Base-by-base conservation (phyloP, 2,797 vertebrate species). In the Myotis findleyi region DNA sequence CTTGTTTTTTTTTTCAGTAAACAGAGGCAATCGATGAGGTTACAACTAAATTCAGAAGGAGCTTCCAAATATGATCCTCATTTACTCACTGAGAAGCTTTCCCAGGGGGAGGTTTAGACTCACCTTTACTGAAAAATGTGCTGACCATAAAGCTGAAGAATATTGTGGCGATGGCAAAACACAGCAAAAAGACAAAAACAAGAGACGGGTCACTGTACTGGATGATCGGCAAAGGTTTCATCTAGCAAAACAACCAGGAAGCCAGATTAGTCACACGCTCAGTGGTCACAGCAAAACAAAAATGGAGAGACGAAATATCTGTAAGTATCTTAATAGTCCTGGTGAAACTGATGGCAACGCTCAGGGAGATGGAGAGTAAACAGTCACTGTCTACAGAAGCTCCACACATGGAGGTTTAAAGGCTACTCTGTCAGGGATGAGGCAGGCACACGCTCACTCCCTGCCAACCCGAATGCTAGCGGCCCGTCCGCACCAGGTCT, bases 61-160 rank as follows among this genome's bases (percentile, higher is more conserved):
- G 9, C 20, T 64, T 82, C 47, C 69, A 53, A 79, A 91, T n/a
- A 73, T 11, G 72, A 44, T 33, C 0, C 44, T 81, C 82, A 25
- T 21, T 36, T 53, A 44, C 51, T 44, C 20, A 81, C 21, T 73
- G 27, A 72, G 41, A 53, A 44, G 51, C 33, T 75, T 79, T 73
- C 47, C 76, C 25, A 30, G 30, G 11, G 85, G 18, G n/a, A 59
- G n/a, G 38, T 57, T 71, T n/a, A 47, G 64, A 92, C 98, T 98
- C 96, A 99, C 99, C 99, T 99, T 98, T 98, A 3, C 98, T 99
- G 98, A 99, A 99, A 98, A 99, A 99, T 95, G 99, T 99, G 98
- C 99, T 99, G 97, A 99, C 98, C 99, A 99, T 99, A 97, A 99
- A 99, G 98, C 99, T 99, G 98, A 99, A 99, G 98, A 98, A 99